Base-by-base conservation (phyloP, 1,140 invertebrate species). In the Drosophila mauritiana region DNA sequence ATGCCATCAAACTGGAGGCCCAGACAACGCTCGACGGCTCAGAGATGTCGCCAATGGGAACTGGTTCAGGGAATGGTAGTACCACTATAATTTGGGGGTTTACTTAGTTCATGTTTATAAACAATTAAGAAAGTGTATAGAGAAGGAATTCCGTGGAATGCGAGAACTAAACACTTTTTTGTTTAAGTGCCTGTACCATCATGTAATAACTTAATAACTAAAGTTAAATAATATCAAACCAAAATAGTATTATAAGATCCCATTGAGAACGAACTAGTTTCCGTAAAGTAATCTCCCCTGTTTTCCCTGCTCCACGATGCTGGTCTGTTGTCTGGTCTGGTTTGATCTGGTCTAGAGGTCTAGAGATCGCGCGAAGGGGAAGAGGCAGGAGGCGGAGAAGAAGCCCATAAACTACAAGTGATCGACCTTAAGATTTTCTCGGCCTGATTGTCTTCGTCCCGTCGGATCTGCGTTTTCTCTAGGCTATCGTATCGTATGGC, bases 331-430 rank as follows among this genome's bases (percentile, higher is more conserved):
- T 51, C 64, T 67, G 52, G 48, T 43, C 51, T 57, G 70, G 64
- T 68, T 68, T 43, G 45, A 68, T 70, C 67, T 70, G 67, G 63
- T 70, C 37, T 53, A 65, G 8, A 64, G 37, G 43, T 22, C 48
- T 69, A 55, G 13, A 68, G 25, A 69, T 39, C 34, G 42, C 31
- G 42, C 31, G 13, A 12, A 34, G 8, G 34, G 8, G n/a, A 25
- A 36, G 49, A 54, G 34, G 8, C 31, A 42, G 37, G 43, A 13
- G 11, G 17, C 1, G 4, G 11, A 43, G 8, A 8, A 20, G 83
- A 86, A 86, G 83, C 83, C 83, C 83, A 86, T 86, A 86, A 86
- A 86, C 83, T 88, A 86, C 83, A 84, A 88, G 86, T 89, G 83
- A 88, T 88, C 83, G 84, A 88, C 83, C 83, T 88, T 88, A 88